Evolutionary conservation across 2,888 invertebrate species (phyloP).

Genomic region (Lysandra coridon): DNA sequence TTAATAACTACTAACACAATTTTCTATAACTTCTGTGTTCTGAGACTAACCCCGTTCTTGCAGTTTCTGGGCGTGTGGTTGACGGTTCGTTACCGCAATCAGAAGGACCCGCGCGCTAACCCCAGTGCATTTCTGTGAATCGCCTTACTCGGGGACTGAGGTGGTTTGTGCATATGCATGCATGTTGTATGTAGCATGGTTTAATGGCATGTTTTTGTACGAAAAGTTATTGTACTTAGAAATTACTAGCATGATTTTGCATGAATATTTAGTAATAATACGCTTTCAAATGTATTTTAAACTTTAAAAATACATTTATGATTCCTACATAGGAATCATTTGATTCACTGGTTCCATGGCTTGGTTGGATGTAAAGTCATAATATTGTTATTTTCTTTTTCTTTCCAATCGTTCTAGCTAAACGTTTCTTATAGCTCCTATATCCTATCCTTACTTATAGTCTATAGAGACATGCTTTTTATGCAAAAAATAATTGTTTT

Average conservation of each 20-base stretch:
- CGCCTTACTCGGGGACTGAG: constrained; percentile 65
- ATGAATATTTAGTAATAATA: not conserved
- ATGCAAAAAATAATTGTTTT: no score
- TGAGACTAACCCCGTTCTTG: constrained; percentile 63
- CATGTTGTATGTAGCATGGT: constrained; percentile 35
- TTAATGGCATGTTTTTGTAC: not conserved
- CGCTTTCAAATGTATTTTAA: not conserved
- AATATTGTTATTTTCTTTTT: no score
- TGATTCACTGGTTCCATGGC: no score
- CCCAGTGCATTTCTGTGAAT: constrained; percentile 98
- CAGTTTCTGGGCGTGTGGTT: constrained; percentile 99
- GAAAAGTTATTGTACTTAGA: constrained; percentile 1
- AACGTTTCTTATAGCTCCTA: not conserved
- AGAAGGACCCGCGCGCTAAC: constrained; percentile 98
- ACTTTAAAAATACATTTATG: no score
- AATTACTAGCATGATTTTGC: not conserved
- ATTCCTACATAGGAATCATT: no score
- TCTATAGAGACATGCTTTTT: no score
- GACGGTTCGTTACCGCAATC: constrained; percentile 98
- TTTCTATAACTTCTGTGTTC: not conserved
- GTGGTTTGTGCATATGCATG: constrained; percentile 67
- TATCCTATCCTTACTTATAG: not conserved
- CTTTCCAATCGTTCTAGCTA: not conserved
- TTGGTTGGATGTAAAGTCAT: no score
- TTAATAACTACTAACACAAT: no score